Conservation (phyloP, 2,888 invertebrate genomes). For the Chalcosyrphus nemorum region DNA sequence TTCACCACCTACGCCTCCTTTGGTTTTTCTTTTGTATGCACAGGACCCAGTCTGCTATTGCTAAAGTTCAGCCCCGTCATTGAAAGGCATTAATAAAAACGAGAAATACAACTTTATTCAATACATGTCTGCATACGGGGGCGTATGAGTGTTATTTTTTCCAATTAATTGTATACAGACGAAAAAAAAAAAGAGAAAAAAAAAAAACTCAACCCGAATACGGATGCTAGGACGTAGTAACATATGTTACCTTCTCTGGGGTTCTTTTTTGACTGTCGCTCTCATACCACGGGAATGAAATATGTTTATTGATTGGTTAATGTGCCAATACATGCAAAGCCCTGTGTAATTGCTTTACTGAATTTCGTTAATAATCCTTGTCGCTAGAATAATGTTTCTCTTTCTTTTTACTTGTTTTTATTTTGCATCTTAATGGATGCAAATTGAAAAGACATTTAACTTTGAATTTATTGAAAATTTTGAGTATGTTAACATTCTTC, state of each 20-base stretch:
- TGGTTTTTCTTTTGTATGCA: neutral
- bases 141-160: conserved; percentile 41
- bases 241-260: conserved; percentile 9
- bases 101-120: conserved; percentile 17
- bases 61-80: conserved; percentile 17
- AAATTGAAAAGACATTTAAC: neutral
- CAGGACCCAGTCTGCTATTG: neutral
- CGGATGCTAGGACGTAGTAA: neutral
- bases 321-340: conserved; percentile 18
- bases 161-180: conserved; percentile 26
- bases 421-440: no score
- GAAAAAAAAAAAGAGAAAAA: no score
- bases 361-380: conserved; percentile 13
- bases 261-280: neutral
- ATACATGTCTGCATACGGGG: conserved; percentile 15
- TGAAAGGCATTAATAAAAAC: conserved; percentile 21
- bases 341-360: neutral
- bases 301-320: conserved; percentile 40
- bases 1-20: conserved; percentile 21
- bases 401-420: no score
- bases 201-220: neutral
- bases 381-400: neutral
- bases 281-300: neutral
- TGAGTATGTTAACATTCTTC: no score
- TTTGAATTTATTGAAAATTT: conserved; percentile 10